A percentile compares a stretch with the other conserved stretches of the same genome.
These are phyloP conservation scores for Notechis scutatus DNA, from an alignment of 2,113 vertebrate genomes.

Conservation along the genomic window DNA sequence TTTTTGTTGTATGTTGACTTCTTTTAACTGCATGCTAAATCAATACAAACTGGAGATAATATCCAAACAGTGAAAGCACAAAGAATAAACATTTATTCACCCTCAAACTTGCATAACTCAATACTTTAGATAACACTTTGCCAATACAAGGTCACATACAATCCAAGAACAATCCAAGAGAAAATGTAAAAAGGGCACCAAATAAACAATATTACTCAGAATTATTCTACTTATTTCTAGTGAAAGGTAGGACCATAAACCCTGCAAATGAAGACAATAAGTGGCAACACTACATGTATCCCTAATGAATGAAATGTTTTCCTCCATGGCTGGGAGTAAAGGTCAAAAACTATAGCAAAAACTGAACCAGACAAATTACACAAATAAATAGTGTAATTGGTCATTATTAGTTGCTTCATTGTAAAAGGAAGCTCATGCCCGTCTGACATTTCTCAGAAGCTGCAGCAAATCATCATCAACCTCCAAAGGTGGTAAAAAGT, in stretches of 20 bases:
- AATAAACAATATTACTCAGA: background rate
- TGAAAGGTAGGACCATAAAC: background rate
- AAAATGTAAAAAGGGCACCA: conserved; percentile 12
- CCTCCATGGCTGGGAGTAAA: background rate
- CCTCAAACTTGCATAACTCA: conserved; percentile 35
- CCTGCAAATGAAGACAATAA: conserved; percentile 17
- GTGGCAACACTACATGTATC: background rate
- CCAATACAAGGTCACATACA: background rate
- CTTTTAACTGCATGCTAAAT: background rate
- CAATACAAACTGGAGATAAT: conserved; percentile 24
- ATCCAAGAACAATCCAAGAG: background rate
- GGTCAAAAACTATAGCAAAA: background rate
- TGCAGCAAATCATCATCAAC: conserved; percentile 26
- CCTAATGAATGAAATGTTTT: background rate
- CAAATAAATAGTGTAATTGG: conserved; percentile 4
- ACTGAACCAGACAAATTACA: background rate
- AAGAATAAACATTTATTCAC: background rate
- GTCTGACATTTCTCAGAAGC: conserved; percentile 50
- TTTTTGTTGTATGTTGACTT: background rate
- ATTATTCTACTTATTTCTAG: background rate
- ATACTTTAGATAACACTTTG: background rate
- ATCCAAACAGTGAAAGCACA: background rate
- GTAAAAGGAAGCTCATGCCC: background rate
- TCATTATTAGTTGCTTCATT: background rate
- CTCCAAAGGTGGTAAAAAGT: conserved; percentile 6